Base-by-base conservation (phyloP, 2,888 invertebrate species). In the Liposcelis brunnea region DNA sequence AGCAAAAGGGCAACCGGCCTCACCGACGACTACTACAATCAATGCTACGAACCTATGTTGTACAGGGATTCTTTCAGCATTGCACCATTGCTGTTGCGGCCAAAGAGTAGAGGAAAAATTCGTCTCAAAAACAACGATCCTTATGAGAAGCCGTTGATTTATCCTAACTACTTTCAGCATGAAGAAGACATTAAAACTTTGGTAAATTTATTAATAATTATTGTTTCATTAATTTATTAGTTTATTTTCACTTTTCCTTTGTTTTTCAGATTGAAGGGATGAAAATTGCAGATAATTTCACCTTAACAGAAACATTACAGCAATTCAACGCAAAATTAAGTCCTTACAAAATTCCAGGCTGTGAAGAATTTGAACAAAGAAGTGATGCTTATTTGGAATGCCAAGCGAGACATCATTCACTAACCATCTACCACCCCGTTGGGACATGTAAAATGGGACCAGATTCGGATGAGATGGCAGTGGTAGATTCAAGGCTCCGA, bases 101-200 rank as follows among this genome's bases (percentile, higher is more conserved):
- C 86, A 0, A 71, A 67, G 50, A 84, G 84, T 53, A 64, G 75
- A 37, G 86, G 86, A 0, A 69, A 65, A 51, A 58, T 87, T 11
- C 65, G 72, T 52, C 62, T 95, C 1, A 70, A 67, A 52, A 77
- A 80, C 42, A 65, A 66, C 1, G 71, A 84, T 58, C 81, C 89
- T 0, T 66, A 69, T 45, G 70, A 77, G 0, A 75, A 81, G 51
- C 89, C 93, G 0, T 60, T 75, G n/a, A 86, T 95, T 48, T 79
- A 83, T 60, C 83, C 94, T 0, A 90, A 91, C 60, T 94, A 94
- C 60, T 80, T 77, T 55, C 62, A 71, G 0, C 72, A 84, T 55
- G 77, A 77, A 0, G 61, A 72, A 31, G 91, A 91, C 57, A 58
- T 85, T 11, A 65, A 69, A 16, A 18, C 19, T 12, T 19, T 54